Evolutionary conservation across 2,113 vertebrate genomes (phyloP).

Genomic region (Corythornis vintsioides): DNA sequence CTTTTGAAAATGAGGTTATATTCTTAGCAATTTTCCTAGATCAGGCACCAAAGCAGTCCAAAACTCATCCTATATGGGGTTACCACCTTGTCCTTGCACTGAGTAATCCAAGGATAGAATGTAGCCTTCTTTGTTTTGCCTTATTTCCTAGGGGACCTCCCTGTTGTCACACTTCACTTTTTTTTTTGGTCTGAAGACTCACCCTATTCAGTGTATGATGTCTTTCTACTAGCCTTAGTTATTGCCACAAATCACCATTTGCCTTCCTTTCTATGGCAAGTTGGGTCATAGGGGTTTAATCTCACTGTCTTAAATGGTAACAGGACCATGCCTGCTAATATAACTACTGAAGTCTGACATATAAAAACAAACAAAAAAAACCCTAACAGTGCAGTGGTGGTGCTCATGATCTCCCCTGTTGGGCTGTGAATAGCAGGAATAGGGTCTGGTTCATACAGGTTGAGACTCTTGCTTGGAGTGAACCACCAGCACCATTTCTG

Average conservation of each 20-base stretch:
- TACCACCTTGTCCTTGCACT: background rate
- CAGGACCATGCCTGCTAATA: background rate
- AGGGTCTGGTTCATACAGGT: background rate
- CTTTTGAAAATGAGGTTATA: background rate
- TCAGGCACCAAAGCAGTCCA: background rate
- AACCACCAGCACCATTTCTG: fast-evolving
- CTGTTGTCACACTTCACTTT: background rate
- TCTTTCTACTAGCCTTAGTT: background rate
- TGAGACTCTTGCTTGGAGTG: background rate
- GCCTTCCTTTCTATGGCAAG: background rate
- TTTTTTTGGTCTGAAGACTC: background rate
- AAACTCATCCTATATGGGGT: background rate
- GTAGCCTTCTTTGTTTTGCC: background rate
- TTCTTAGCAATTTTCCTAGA: background rate
- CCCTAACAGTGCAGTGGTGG: fast-evolving
- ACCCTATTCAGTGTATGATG: background rate
- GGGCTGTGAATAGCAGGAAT: background rate
- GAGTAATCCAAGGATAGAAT: background rate
- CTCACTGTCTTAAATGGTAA: background rate
- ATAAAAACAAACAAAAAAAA: fast-evolving
- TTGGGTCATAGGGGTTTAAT: background rate
- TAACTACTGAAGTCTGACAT: background rate
- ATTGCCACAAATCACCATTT: background rate
- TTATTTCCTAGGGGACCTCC: background rate
- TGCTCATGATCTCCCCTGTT: background rate